Conservation (phyloP, 2,113 vertebrate genomes). For the Perccottus glenii region DNA sequence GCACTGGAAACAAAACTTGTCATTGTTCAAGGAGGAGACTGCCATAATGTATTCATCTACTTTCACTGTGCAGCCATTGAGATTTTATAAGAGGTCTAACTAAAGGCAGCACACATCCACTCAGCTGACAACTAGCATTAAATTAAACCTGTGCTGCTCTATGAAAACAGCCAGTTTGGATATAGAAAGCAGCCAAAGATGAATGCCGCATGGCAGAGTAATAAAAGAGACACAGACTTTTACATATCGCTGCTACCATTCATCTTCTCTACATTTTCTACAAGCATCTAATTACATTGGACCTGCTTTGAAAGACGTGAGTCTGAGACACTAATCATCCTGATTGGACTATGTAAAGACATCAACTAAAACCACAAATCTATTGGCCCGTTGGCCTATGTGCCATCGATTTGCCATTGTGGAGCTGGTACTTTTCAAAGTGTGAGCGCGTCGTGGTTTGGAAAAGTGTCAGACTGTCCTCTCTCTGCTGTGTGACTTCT, state of each 20-base stretch:
- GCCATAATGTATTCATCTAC: neutral
- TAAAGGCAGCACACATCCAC: neutral
- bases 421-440: neutral
- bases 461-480: neutral
- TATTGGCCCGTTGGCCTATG: neutral
- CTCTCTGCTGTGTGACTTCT: neutral
- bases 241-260: constrained; percentile 27
- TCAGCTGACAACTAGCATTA: neutral
- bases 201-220: constrained; percentile 17
- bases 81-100: neutral
- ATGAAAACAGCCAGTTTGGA: constrained; percentile 8
- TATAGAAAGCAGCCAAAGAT: constrained; percentile 18
- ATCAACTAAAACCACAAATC: constrained; percentile 12
- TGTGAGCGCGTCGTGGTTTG: neutral
- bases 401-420: neutral
- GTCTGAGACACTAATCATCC: constrained; percentile 22
- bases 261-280: constrained; percentile 29
- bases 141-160: neutral
- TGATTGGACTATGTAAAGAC: constrained; percentile 8
- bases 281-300: constrained; percentile 25
- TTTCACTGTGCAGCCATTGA: neutral
- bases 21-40: neutral
- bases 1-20: neutral
- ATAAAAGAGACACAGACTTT: constrained; percentile 17
- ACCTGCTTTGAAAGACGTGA: constrained; percentile 28